Base-by-base conservation (phyloP, 2,888 invertebrate species). In the Cosmorhoe ocellata region DNA sequence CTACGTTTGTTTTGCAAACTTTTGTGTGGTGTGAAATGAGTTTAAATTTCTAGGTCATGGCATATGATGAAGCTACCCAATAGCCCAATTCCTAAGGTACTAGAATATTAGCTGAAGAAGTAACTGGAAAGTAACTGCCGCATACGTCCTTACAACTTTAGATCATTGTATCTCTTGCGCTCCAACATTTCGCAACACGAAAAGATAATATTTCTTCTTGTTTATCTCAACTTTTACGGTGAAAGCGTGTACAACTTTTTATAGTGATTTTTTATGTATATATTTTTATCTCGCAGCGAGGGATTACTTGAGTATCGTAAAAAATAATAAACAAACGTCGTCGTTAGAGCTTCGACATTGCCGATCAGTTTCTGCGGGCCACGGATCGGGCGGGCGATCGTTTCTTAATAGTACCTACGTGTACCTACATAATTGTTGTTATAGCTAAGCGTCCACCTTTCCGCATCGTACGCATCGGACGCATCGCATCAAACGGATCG, bases 311-410 rank as follows among this genome's bases (percentile, higher is more conserved):
- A 45, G 51, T 43, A 50, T 44, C 50, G 52, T 32, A 45, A 47
- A 50, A 50, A 48, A 57, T 51, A 51, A 53, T 53, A 57, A 53
- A 57, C 53, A 53, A 57, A 53, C 52, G 36, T 40, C 38, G 42
- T 49, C 52, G 53, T 57, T 53, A 53, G 43, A 34, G 53, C 31
- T 41, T 45, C 51, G 53, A 53, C 50, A 45, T 31, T 22, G 41
- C 33, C 57, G 57, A 57, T 57, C 57, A 42, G 50, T 57, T 57
- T 40, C n/a, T 30, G 42, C 30, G 14, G 42, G 55, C 49, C 27
- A 45, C 18, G 46, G 42, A 49, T 43, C 10, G 1, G 18, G 46
- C 33, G 39, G 33, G 8, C 1, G 2, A 6, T n/a, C 3, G 14
- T 0, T 33, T 8, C 7, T 5, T 18, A 18, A 2, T 9, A 12